Conservation (phyloP, 2,797 vertebrate species). For the Acrossocheilus fasciatus region DNA sequence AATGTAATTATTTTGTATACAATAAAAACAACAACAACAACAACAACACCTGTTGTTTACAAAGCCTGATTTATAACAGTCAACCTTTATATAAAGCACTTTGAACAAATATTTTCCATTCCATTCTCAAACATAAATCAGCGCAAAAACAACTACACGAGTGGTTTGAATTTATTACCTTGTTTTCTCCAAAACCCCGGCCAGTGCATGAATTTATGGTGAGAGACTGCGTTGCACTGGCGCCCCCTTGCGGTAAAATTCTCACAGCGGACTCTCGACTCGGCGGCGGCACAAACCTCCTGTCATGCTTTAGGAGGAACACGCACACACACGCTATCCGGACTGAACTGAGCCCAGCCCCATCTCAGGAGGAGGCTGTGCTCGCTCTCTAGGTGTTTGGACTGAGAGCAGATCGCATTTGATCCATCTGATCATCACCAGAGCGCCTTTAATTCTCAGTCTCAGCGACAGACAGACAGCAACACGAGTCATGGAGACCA, state of each 20-base stretch:
- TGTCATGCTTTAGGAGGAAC: conserved; percentile 36
- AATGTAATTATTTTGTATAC: neutral
- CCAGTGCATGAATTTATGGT: neutral
- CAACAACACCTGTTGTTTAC: no score
- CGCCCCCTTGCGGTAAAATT: neutral
- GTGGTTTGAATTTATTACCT: neutral
- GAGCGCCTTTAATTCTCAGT: conserved; percentile 10
- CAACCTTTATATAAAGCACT: neutral
- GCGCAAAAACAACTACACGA: neutral
- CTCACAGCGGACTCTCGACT: neutral
- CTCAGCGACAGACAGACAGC: conserved; percentile 14
- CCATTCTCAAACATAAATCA: neutral
- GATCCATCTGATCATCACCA: neutral
- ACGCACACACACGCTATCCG: neutral
- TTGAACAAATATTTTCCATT: neutral
- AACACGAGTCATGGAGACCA: conserved; percentile 46
- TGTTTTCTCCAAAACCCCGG: neutral
- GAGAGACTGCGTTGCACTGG: neutral
- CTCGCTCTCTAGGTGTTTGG: conserved; percentile 24
- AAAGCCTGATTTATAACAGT: neutral
- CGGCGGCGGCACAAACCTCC: conserved; percentile 6
- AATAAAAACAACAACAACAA: no score
- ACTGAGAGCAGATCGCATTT: neutral
- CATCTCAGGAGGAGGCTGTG: conserved; percentile 26
- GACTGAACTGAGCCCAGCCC: conserved; percentile 37